Base-by-base conservation (phyloP, 1,140 invertebrate species). In the Drosophila aff. region DNA sequence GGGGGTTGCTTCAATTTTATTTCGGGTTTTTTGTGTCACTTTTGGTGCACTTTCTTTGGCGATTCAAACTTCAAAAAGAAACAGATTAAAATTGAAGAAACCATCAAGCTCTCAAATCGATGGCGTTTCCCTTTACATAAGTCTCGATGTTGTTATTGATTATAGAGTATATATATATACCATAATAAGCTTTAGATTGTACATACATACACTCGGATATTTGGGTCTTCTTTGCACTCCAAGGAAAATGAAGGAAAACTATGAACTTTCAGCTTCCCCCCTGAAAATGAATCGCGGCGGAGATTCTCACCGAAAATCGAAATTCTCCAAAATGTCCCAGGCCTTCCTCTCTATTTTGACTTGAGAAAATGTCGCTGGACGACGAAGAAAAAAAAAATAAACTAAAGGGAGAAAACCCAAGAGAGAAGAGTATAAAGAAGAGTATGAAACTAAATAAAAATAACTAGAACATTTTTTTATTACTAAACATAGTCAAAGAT, bases 341-440 rank as follows among this genome's bases (percentile, higher is more conserved):
- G 53, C 53, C 44, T 58, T 59, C 55, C 63, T 41, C 50, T 64
- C 50, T 69, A 62, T 67, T 81, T 65, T 62, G 64, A 79, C 64
- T 63, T 64, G 46, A 87, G 66, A 87, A 86, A 86, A 86, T 87
- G 83, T 86, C 83, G 83, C 83, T 86, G 83, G 83, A 77, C 83
- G 83, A 86, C 83, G 83, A 80, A 78, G 69, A 76, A 69, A 82
- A 36, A 10, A 11, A 4, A 36, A 36, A 65, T 11, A 13, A 28
- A 43, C 21, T 49, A 38, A 43, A 36, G 47, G 18, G 52, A 41
- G n/a, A 46, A 18, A 28, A 65, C n/a, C 53, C 43, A 64, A 13
- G 13, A 38, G 31, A 63, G 8, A n/a, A 15, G 28, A 36, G n/a
- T 63, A 63, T 31, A 46, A 28, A 52, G 21, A 41, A 28, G 28